Percentiles rank a stretch among this genome's conserved stretches.
Conservation (phyloP, 64 coral and sea anemone genomes). For the Acropora tenuis region DNA sequence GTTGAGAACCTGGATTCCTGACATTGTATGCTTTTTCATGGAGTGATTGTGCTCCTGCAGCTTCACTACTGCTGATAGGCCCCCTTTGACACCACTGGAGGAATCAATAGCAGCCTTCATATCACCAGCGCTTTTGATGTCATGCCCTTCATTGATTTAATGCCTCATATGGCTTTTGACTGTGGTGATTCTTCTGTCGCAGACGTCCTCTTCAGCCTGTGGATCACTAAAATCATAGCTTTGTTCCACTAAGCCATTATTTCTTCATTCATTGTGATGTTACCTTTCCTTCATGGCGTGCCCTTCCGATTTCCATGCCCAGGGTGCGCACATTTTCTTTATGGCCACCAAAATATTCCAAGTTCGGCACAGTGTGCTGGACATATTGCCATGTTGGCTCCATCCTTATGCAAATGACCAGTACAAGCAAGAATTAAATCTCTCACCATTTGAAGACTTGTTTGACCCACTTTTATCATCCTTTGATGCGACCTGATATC, state of each 20-base stretch:
- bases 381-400: too few relatives aligned
- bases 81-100: conserved; percentile 6
- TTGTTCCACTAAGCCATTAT: too few relatives aligned
- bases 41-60: background rate
- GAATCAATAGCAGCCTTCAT: conserved; percentile 15
- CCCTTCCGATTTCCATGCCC: too few relatives aligned
- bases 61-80: conserved; percentile 13
- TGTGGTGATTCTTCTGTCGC: conserved; percentile 27
- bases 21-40: conserved; percentile 32
- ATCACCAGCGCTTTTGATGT: conserved; percentile 7
- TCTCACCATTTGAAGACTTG: too few relatives aligned
- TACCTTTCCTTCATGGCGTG: too few relatives aligned
- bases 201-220: conserved; percentile 35
- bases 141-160: background rate
- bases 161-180: conserved; percentile 50
- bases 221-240: too few relatives aligned
- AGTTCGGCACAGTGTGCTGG: too few relatives aligned
- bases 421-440: conserved; percentile 17
- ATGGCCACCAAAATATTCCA: conserved; percentile 33
- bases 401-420: background rate
- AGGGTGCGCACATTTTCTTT: too few relatives aligned
- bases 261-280: too few relatives aligned
- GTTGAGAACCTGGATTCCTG: conserved; percentile 29
- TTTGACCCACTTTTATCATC: conserved; percentile 20
- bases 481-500: background rate